phyloP scores from a whole-genome alignment of 2,888 invertebrate species.

The Mongoloraphidia duomilia region DNA sequence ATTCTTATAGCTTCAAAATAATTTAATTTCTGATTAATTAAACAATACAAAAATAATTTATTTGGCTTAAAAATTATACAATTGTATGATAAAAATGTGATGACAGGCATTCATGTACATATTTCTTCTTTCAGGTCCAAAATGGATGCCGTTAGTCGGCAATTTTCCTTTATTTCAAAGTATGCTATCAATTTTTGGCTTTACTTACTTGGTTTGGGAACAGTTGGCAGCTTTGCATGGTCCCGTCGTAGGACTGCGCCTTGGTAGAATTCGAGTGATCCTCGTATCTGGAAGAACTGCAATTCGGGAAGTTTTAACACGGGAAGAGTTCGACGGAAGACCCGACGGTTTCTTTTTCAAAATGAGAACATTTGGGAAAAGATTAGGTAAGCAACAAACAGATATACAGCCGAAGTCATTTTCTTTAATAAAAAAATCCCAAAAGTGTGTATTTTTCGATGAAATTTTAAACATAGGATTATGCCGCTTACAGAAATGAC shows the following conservation, averaged over 20 bases:
- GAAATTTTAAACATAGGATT: too few relatives aligned
- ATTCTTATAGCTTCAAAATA: too few relatives aligned
- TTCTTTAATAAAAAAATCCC: too few relatives aligned
- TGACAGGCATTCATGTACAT: background rate
- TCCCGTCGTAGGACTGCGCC: constrained; percentile 46
- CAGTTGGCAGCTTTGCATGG: constrained; percentile 44
- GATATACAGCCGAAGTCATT: too few relatives aligned
- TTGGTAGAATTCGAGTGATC: constrained; percentile 45
- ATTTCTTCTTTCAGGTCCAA: constrained; percentile 31
- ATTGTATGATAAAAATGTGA: background rate
- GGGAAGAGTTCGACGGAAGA: constrained; percentile 52
- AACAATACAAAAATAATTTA: too few relatives aligned
- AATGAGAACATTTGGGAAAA: constrained; percentile 48
- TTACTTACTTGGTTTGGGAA: constrained; percentile 45
- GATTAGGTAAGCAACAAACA: constrained; percentile 36
- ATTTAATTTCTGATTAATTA: too few relatives aligned
- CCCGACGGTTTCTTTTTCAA: constrained; percentile 56
- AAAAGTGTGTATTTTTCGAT: too few relatives aligned
- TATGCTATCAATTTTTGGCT: constrained; percentile 27
- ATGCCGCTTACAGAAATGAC: too few relatives aligned
- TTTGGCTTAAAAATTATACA: background rate
- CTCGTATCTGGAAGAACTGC: constrained; percentile 46
- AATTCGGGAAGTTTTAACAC: constrained; percentile 42
- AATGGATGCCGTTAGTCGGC: constrained; percentile 39
- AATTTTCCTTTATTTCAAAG: constrained; percentile 29